phyloP scores from a whole-genome alignment of 2,113 vertebrate genomes.

The Istiophorus platypterus region DNA sequence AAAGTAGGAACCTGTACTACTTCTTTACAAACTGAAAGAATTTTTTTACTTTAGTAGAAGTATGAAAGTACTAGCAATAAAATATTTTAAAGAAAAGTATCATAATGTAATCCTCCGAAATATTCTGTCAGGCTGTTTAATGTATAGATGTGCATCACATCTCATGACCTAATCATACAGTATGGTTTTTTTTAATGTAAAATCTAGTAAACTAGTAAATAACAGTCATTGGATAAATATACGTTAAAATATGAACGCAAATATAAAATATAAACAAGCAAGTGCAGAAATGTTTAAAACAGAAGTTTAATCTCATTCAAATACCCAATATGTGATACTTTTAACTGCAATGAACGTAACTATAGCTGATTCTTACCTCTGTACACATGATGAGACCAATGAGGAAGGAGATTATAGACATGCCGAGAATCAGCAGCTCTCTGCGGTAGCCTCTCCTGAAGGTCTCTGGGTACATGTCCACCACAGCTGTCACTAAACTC shows the following conservation, averaged over 20 bases:
- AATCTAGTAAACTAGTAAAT: no score
- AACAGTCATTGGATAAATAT: no score
- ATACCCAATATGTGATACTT: neutral
- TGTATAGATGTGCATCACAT: neutral
- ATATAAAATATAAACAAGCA: no score
- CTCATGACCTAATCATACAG: neutral
- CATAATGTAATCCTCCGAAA: no score
- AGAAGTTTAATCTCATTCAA: neutral
- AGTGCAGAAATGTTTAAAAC: neutral
- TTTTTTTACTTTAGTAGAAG: no score
- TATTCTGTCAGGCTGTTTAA: no score
- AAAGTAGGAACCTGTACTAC: no score
- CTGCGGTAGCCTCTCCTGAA: constrained; percentile 96
- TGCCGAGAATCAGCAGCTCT: constrained; percentile 92
- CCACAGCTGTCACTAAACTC: constrained; percentile 96
- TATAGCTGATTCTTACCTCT: constrained; percentile 87
- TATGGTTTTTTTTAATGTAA: neutral
- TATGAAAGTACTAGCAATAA: no score
- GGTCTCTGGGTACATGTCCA: constrained; percentile 97
- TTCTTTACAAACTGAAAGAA: no score
- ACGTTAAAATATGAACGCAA: no score
- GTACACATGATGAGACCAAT: constrained; percentile 96
- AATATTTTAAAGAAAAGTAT: no score
- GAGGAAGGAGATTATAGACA: constrained; percentile 92
- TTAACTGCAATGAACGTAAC: neutral